A percentile compares a stretch with the other conserved stretches of the same genome.
Conservation (phyloP, 2,113 vertebrate species). For the Elephas maximus region DNA sequence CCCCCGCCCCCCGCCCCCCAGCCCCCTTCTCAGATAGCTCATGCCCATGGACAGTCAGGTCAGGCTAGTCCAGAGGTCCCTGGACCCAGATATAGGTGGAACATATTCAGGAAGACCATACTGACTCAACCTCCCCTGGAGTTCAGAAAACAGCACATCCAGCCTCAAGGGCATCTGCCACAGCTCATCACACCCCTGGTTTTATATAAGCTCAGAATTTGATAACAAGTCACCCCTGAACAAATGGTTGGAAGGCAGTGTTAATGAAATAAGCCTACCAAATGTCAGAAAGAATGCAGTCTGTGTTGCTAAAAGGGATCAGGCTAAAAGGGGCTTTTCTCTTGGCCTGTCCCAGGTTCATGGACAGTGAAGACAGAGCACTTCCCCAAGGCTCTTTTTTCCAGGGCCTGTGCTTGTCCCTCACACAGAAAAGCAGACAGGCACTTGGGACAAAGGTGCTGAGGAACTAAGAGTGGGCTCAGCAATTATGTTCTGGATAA, state of each 20-base stretch:
- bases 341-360: not conserved
- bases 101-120: not conserved
- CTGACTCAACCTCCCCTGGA: not conserved
- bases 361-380: not conserved
- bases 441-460: not conserved
- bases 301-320: not conserved
- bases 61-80: not conserved
- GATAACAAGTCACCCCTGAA: conserved; percentile 1
- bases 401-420: not conserved
- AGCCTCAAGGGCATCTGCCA: not conserved
- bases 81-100: not conserved
- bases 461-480: not conserved
- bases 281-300: not conserved
- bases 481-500: not conserved
- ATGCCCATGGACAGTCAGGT: not conserved
- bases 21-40: not conserved
- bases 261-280: not conserved
- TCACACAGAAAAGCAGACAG: not conserved
- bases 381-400: conserved; percentile 3
- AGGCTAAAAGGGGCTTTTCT: not conserved
- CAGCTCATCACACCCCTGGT: not conserved
- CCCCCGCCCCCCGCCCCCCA: not conserved
- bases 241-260: not conserved
- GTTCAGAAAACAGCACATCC: not conserved
- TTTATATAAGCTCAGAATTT: not conserved